Conservation (phyloP, 1,140 invertebrate species). For the Drosophila athabasca region DNA sequence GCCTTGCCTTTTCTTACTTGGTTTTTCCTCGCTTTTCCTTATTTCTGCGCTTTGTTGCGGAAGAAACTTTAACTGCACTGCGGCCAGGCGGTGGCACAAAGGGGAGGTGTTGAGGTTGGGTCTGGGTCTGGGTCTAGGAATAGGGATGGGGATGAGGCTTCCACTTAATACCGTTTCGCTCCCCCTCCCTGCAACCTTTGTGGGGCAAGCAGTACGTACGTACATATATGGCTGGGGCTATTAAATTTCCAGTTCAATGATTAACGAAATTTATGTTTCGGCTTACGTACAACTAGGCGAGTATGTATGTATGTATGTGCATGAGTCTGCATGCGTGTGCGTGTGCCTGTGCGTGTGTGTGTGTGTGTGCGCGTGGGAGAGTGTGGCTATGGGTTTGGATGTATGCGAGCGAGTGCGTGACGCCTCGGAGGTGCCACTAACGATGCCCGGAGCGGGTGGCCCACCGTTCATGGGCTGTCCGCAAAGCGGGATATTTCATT, state of each 20-base stretch:
- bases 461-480: constrained; percentile 26
- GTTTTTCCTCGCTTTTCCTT: constrained; percentile 3
- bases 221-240: constrained; percentile 68
- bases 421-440: constrained; percentile 64
- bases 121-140: too few relatives aligned
- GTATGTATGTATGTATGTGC: constrained; percentile 3
- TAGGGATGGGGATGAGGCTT: background rate
- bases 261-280: constrained; percentile 82
- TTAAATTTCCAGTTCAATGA: constrained; percentile 82
- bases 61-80: constrained; percentile 64
- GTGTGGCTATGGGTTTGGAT: constrained; percentile 4
- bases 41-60: constrained; percentile 45
- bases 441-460: constrained; percentile 37
- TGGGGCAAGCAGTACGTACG: constrained; percentile 12
- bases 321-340: background rate
- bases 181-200: background rate
- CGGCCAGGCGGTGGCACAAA: background rate
- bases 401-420: constrained; percentile 49
- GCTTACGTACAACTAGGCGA: constrained; percentile 60
- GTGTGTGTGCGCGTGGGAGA: constrained; percentile 13
- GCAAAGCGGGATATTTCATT: constrained; percentile 32
- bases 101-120: too few relatives aligned
- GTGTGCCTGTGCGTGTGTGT: background rate
- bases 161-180: background rate
- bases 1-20: constrained; percentile 1